phyloP scores from a whole-genome alignment of 2,113 vertebrate species.

The Petromus typicus region DNA sequence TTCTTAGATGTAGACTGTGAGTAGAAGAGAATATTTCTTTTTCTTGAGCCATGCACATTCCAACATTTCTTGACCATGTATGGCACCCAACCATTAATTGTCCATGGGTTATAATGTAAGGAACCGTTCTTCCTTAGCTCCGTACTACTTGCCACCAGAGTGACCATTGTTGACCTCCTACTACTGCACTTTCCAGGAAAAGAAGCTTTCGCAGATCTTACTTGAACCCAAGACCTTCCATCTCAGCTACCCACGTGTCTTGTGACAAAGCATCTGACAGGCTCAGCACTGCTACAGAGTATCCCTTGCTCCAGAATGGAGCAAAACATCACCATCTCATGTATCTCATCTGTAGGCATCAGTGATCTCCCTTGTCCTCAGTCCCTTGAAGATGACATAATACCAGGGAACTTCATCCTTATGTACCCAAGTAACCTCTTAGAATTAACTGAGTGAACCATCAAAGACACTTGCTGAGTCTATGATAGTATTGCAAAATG shows the following conservation, averaged over 20 bases:
- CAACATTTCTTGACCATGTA: neutral
- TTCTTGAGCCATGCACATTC: neutral
- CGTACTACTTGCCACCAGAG: neutral
- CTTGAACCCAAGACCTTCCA: neutral
- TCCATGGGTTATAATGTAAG: neutral
- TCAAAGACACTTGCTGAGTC: fast-evolving
- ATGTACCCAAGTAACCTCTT: too few species aligned
- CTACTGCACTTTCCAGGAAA: neutral
- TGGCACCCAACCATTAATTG: neutral
- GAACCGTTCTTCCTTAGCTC: neutral
- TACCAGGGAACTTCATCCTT: neutral
- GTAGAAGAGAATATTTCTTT: neutral
- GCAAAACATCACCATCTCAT: neutral
- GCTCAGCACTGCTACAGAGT: neutral
- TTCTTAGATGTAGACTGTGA: neutral
- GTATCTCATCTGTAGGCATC: neutral
- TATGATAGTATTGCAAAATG: neutral
- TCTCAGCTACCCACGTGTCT: neutral
- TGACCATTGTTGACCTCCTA: neutral
- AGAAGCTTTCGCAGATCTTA: neutral
- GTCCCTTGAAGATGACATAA: neutral
- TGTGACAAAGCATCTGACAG: neutral
- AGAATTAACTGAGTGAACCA: neutral
- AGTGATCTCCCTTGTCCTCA: neutral
- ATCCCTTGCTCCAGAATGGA: neutral